phyloP scores from a whole-genome alignment of 1,140 invertebrate species.

The Ips typographus region DNA sequence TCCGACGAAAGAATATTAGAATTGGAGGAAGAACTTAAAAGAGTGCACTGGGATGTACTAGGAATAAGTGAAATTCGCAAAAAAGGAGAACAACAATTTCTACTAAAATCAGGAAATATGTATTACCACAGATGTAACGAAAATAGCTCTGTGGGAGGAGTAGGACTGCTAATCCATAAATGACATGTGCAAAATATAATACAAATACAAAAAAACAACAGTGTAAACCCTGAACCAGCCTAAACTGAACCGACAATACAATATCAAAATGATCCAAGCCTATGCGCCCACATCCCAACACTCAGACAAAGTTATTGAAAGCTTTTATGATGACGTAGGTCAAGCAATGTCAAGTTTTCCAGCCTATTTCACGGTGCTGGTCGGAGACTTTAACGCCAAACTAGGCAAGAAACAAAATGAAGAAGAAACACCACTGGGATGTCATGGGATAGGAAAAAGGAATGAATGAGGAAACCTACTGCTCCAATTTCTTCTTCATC shows the following conservation, averaged over 20 bases:
- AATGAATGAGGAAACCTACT: conserved; percentile 15
- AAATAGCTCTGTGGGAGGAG: too few relatives aligned
- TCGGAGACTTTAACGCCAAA: conserved; percentile 24
- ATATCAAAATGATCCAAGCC: conserved; percentile 1
- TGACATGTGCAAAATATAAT: too few relatives aligned
- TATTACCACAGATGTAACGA: too few relatives aligned
- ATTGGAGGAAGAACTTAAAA: too few relatives aligned
- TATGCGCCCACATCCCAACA: conserved; percentile 11
- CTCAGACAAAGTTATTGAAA: not conserved
- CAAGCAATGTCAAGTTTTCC: conserved; percentile 1
- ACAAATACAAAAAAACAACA: too few relatives aligned
- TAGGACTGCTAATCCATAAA: too few relatives aligned
- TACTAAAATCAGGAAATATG: too few relatives aligned
- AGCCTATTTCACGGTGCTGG: conserved; percentile 25
- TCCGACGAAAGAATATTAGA: too few relatives aligned
- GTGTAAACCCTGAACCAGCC: too few relatives aligned
- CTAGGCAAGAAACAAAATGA: conserved; percentile 17
- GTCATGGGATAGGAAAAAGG: conserved; percentile 10
- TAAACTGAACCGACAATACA: conserved; percentile 11
- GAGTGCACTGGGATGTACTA: too few relatives aligned
- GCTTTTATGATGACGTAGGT: not conserved
- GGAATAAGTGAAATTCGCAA: too few relatives aligned
- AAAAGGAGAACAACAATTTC: too few relatives aligned
- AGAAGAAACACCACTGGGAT: conserved; percentile 10
- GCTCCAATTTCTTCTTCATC: conserved; percentile 12